Evolutionary conservation across 2,888 invertebrate genomes (phyloP).

Genomic region (Drosophila mulleri): DNA sequence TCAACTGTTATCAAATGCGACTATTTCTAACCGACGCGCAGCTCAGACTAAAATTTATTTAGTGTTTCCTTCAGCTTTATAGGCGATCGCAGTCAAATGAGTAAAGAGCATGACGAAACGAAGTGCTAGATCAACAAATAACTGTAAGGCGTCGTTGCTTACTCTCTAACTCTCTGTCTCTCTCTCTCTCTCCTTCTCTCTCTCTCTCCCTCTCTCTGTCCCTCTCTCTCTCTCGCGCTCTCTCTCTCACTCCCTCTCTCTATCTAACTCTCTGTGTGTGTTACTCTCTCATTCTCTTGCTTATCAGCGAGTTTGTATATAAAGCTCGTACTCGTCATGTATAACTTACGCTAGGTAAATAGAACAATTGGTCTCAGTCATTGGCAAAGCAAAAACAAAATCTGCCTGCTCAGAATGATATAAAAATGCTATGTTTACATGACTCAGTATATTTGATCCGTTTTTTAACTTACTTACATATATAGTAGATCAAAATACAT

Average conservation of each 20-base stretch:
- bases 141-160: neutral
- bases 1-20: constrained; percentile 4
- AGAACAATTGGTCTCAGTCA: neutral
- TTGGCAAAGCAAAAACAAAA: neutral
- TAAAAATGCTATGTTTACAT: constrained; percentile 14
- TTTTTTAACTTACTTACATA: neutral
- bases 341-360: neutral
- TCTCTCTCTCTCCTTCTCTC: neutral
- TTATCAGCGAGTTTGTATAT: neutral
- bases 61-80: constrained; percentile 2
- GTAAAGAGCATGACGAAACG: neutral
- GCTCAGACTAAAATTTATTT: constrained; percentile 16
- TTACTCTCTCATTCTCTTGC: neutral
- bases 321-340: neutral
- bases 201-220: too few species aligned
- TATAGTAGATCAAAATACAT: neutral
- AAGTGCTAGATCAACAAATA: constrained; percentile 1
- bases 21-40: constrained; percentile 15
- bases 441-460: constrained; percentile 23
- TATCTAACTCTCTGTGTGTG: too few species aligned
- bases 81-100: constrained; percentile 1
- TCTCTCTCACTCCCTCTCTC: too few species aligned
- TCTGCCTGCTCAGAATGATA: constrained; percentile 30
- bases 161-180: neutral
- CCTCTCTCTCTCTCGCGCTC: neutral